Base-by-base conservation (phyloP, 2,797 vertebrate species). In the Lutjanus argentimaculatus region DNA sequence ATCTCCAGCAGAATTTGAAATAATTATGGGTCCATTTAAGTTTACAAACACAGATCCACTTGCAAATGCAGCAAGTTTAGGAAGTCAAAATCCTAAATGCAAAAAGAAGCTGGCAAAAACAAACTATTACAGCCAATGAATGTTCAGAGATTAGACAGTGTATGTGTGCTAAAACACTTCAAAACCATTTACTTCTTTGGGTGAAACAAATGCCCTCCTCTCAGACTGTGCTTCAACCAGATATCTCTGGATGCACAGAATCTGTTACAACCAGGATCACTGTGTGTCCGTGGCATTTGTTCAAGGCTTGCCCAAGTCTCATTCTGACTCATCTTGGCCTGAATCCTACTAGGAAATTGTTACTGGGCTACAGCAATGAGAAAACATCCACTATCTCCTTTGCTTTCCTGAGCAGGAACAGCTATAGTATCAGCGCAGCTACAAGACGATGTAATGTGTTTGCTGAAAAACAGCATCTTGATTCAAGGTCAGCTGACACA, bases 261-360 rank as follows among this genome's bases (percentile, higher is more conserved):
- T 68, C 40, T 69, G 52, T 61, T 79, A 79, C 84, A 73, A 80
- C 58, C 66, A 75, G 72, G 58, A 83, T 80, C 85, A 62, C 72
- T 48, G 64, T 52, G 75, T 46, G n/a, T 83, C 73, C 15, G 8
- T 80, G 89, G 85, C 72, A 68, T 88, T 79, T 67, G 61, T 90
- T 89, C 84, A 84, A 90, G 73, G 78, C 67, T 78, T 72, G 52
- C 67, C 79, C 78, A 68, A 79, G 79, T 72, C 75, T 88, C 82
- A 67, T 16, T 77, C 74, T 88, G 89, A 89, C 87, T 90, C 89
- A 90, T 87, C 76, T 78, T 88, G 85, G 85, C 83, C 67, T 58
- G 72, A 79, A 43, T 87, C 89, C 85, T 63, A 84, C 77, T 16
- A 78, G 85, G 77, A 89, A 85, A 89, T 83, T 85, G 76, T 83